Percentiles rank a stretch among this genome's conserved stretches.
Evolutionary conservation across 2,797 vertebrate genomes (phyloP).

Genomic region (Sternarchorhynchus goeldii): DNA sequence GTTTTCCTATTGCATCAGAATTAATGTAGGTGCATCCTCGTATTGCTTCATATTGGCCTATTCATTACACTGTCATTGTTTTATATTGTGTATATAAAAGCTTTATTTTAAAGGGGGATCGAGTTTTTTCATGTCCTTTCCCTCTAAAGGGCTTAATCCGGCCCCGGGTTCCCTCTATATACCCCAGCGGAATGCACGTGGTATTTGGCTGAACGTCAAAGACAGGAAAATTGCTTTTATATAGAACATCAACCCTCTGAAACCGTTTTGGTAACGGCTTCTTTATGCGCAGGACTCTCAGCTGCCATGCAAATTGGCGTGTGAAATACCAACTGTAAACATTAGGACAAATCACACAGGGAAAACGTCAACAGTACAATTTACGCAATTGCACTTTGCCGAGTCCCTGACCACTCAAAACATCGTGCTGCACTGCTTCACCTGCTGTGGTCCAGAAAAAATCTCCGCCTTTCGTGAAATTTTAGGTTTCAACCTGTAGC

Average conservation of each 20-base stretch:
- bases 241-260: not conserved
- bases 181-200: not conserved
- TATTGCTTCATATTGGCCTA: too few relatives aligned
- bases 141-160: too few relatives aligned
- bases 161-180: not conserved
- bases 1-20: too few relatives aligned
- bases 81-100: too few relatives aligned
- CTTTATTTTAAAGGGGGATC: too few relatives aligned
- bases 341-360: conserved; percentile 12
- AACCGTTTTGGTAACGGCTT: not conserved
- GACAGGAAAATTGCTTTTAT: not conserved
- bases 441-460: conserved; percentile 59
- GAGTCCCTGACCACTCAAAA: conserved; percentile 19
- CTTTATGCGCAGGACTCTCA: not conserved
- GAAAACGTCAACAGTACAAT: not conserved
- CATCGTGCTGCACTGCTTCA: conserved; percentile 59
- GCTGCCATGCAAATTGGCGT: not conserved
- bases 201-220: not conserved
- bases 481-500: conserved; percentile 77
- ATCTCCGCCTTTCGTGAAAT: conserved; percentile 72
- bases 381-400: not conserved
- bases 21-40: too few relatives aligned
- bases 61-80: too few relatives aligned
- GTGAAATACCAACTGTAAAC: not conserved
- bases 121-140: too few relatives aligned